Base-by-base conservation (phyloP, 2,797 vertebrate species). In the Selene dorsalis region DNA sequence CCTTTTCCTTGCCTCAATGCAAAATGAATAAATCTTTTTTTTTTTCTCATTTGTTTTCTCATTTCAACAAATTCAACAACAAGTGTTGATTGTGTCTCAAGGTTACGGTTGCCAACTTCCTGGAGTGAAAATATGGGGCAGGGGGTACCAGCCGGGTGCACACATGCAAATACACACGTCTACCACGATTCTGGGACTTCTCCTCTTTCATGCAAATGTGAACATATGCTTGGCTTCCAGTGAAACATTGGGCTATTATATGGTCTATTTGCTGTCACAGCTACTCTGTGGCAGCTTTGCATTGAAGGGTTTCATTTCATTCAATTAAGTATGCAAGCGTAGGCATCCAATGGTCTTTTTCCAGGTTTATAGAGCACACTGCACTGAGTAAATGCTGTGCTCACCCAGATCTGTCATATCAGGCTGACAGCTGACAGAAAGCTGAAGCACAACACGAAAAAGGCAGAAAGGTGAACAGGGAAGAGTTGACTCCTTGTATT, bases 291-390 rank as follows among this genome's bases (percentile, higher is more conserved):
- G 70, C 72, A 26, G 52, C 67, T 82, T 70, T 79, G 73, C 53
- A 48, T 77, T 58, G 75, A 86, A 79, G 45, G 41, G 59, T 83
- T 82, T 83, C 26, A 86, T 84, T 85, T 74, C 66, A 85, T 88
- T 84, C 73, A 91, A 88, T 89, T 85, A 88, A 59, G 43, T 57
- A 79, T 67, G 57, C 50, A 32, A 68, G 74, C 70, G 62, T 64
- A 77, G 77, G 73, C 45, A 74, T 76, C 76, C 65, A 69, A 57
- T 28, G 48, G 74, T 60, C 69, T 77, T 78, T 77, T 90, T 86
- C 58, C 70, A 58, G 58, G 47, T 84, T 88, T 85, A 64, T 80
- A 68, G 69, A 66, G 57, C 76, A 28, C 63, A 76, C 60, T 60
- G 78, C 68, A 57, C 22, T 39, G 73, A 72, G 59, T 20, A 43